Evolutionary conservation across 2,888 invertebrate genomes (phyloP).

Genomic region (Heliconius ethilla): DNA sequence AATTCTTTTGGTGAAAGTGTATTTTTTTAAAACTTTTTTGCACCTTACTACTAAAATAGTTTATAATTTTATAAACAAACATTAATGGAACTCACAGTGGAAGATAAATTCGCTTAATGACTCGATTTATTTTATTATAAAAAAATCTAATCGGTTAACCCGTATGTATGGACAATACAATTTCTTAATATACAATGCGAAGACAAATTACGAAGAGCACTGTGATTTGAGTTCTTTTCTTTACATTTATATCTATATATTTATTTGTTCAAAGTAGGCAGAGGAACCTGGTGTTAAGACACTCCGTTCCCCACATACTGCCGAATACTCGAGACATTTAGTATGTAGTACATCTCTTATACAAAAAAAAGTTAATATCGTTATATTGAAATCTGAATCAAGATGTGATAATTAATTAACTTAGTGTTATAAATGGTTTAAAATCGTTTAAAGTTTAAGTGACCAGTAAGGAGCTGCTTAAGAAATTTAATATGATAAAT

Average conservation of each 20-base stretch:
- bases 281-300: neutral
- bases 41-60: constrained; percentile 39
- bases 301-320: neutral
- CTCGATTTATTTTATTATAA: constrained; percentile 51
- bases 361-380: neutral
- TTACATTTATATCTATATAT: neutral
- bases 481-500: too few species aligned
- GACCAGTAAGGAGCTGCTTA: neutral
- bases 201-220: constrained; percentile 58
- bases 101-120: constrained; percentile 54
- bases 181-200: constrained; percentile 58
- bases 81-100: constrained; percentile 47
- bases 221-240: constrained; percentile 17
- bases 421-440: neutral
- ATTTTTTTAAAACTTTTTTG: constrained; percentile 16
- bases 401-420: neutral
- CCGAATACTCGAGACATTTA: neutral
- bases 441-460: neutral
- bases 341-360: neutral
- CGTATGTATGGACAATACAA: constrained; percentile 58
- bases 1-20: constrained; percentile 15
- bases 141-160: constrained; percentile 55
- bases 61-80: constrained; percentile 33
- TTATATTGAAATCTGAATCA: neutral
- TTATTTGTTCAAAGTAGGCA: neutral